Evolutionary conservation across 30 jellyfish, hydroid and myxozoan species (phyloP).

Genomic region (Turritopsis rubra): DNA sequence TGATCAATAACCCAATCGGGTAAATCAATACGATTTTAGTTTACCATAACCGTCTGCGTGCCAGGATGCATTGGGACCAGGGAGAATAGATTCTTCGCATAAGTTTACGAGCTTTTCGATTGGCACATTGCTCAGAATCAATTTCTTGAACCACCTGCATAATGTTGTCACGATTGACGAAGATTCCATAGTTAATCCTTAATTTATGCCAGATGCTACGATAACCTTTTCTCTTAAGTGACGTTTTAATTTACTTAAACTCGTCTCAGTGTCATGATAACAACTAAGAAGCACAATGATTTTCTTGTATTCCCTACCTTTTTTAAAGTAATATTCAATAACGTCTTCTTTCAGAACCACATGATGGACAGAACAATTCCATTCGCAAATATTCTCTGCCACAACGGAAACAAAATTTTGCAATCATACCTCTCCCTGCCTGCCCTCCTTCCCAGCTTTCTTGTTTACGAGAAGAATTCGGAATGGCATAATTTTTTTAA

Average conservation of each 20-base stretch:
- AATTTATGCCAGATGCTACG: background rate
- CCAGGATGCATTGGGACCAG: background rate
- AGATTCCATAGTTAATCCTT: background rate
- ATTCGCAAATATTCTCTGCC: background rate
- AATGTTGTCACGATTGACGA: background rate
- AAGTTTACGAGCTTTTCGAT: background rate
- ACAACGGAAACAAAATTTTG: background rate
- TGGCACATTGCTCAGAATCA: background rate
- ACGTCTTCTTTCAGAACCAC: background rate
- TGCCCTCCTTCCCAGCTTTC: no score
- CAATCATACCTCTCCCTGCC: no score
- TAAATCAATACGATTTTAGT: background rate
- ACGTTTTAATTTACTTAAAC: background rate
- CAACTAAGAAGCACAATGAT: background rate
- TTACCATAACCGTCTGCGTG: background rate
- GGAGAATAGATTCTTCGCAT: background rate
- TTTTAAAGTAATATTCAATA: conserved; percentile 1
- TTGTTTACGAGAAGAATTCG: no score
- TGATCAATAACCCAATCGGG: no score
- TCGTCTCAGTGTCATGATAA: background rate
- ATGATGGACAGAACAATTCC: background rate
- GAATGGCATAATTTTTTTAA: no score
- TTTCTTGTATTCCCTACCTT: background rate
- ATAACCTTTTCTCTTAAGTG: background rate
- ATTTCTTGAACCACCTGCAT: background rate